Evolutionary conservation across 2,113 vertebrate species (phyloP).

Genomic region (Tenrec ecaudatus): DNA sequence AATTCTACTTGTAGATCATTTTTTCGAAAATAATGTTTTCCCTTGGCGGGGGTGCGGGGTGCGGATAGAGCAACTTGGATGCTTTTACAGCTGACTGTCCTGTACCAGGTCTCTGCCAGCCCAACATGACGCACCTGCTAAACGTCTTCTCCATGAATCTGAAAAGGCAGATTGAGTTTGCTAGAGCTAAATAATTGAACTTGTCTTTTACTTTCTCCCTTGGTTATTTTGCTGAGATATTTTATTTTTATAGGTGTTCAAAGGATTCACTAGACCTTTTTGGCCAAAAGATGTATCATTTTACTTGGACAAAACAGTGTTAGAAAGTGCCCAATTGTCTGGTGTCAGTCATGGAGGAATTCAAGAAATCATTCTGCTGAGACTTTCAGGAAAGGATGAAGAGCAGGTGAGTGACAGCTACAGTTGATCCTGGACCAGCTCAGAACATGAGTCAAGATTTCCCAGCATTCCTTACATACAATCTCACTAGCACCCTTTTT

Average conservation of each 20-base stretch:
- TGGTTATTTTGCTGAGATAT: neutral
- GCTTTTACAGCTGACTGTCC: neutral
- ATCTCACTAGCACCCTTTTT: neutral
- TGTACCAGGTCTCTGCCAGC: neutral
- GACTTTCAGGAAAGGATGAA: neutral
- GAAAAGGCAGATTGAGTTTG: constrained; percentile 16
- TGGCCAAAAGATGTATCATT: neutral
- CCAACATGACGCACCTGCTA: neutral
- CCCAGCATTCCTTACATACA: neutral
- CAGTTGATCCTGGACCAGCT: neutral
- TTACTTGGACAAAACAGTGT: constrained; percentile 16
- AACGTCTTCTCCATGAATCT: neutral
- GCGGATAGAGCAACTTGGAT: neutral
- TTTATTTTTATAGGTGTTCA: neutral
- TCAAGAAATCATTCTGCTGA: neutral
- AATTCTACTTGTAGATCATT: constrained; percentile 27
- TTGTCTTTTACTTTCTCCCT: neutral
- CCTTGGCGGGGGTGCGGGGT: neutral
- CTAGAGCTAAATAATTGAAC: neutral
- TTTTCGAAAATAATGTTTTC: neutral
- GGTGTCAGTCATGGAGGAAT: neutral
- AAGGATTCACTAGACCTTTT: neutral
- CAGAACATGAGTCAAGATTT: neutral
- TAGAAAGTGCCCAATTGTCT: neutral
- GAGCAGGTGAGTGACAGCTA: neutral